These are phyloP conservation scores for Agrypnia vestita DNA, from an alignment of 1,140 invertebrate genomes.

Conservation along the genomic window DNA sequence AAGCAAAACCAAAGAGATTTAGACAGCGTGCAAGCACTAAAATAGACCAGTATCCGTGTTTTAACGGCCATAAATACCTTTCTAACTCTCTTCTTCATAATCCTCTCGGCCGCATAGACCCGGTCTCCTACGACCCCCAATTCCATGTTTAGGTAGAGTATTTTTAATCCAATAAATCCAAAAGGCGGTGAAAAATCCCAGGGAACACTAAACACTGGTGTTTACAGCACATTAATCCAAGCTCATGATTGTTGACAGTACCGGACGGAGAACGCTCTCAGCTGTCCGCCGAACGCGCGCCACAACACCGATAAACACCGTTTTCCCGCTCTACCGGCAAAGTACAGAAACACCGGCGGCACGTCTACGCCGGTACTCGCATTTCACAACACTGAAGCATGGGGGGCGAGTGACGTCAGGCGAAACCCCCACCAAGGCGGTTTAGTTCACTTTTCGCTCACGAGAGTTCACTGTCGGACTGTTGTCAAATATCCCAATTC, in stretches of 20 bases:
- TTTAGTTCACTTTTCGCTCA: conserved; percentile 45
- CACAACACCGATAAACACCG: conserved; percentile 12
- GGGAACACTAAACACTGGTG: conserved; percentile 34
- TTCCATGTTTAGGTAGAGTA: conserved; percentile 76
- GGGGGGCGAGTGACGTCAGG: conserved; percentile 51
- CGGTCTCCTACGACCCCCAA: conserved; percentile 82
- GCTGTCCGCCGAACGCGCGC: conserved; percentile 37
- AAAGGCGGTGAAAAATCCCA: conserved; percentile 34
- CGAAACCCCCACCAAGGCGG: conserved; percentile 38
- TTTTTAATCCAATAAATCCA: conserved; percentile 47
- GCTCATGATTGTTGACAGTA: conserved; percentile 20
- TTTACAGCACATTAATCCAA: conserved; percentile 48
- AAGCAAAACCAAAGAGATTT: too few species aligned
- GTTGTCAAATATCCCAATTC: conserved; percentile 41
- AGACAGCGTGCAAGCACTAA: not conserved
- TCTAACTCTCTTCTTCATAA: conserved; percentile 93
- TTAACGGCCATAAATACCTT: conserved; percentile 76
- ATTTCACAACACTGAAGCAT: conserved; percentile 54
- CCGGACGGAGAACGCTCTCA: not conserved
- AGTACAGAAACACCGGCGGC: conserved; percentile 29
- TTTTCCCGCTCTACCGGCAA: conserved; percentile 48
- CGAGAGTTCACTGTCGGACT: conserved; percentile 32
- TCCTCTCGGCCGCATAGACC: conserved; percentile 96
- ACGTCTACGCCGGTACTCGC: conserved; percentile 27
- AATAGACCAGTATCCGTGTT: not conserved